Percentiles rank a stretch among this genome's conserved stretches.
These are phyloP conservation scores for Formica selysi DNA, from an alignment of 1,140 invertebrate genomes.

Conservation along the genomic window DNA sequence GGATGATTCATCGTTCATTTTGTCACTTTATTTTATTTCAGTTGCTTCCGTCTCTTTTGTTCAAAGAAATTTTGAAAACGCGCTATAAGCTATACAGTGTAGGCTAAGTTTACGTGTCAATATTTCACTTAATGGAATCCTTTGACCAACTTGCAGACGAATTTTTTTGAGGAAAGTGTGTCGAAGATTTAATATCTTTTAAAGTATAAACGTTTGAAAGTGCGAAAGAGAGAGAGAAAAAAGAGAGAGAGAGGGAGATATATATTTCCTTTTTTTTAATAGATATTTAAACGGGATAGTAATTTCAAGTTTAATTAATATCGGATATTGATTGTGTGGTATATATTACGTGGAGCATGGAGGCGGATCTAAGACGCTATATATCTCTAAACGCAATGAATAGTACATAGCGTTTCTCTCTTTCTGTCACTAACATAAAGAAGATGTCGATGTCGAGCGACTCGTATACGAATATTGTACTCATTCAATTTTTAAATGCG, in stretches of 20 bases:
- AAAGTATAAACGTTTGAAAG: background rate
- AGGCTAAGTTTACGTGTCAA: background rate
- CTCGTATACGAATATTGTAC: background rate
- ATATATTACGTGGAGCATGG: background rate
- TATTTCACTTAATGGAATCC: background rate
- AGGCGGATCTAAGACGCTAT: background rate
- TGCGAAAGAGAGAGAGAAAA: background rate
- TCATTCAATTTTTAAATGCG: constrained; percentile 16
- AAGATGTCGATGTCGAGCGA: background rate
- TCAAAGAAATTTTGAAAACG: constrained; percentile 1
- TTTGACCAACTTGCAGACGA: background rate
- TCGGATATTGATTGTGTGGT: background rate
- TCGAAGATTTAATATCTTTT: background rate
- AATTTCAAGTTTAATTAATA: background rate
- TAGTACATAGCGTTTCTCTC: background rate
- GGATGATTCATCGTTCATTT: constrained; percentile 22
- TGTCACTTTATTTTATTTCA: background rate
- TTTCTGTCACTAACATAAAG: background rate
- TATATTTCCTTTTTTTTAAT: background rate
- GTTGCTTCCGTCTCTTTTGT: background rate
- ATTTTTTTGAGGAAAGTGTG: background rate
- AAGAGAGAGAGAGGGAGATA: too few relatives aligned
- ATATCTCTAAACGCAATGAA: background rate
- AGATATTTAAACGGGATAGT: background rate
- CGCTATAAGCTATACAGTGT: background rate